Conservation (phyloP, 2,888 invertebrate species). For the Podabrus alpinus region DNA sequence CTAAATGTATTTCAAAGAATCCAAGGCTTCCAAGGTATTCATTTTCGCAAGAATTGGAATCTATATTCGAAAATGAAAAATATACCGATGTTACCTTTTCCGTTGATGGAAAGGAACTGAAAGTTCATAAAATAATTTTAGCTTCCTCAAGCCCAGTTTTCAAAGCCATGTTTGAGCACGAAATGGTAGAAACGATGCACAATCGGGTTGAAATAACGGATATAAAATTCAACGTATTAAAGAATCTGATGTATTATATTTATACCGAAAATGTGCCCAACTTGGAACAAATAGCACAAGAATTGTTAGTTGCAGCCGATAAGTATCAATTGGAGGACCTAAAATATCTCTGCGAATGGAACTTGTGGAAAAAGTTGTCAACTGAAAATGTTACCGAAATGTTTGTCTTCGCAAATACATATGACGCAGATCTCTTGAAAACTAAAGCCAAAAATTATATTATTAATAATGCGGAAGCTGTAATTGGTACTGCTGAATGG, state of each 20-base stretch:
- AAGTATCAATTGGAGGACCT: not conserved
- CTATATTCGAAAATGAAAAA: not conserved
- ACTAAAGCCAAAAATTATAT: not conserved
- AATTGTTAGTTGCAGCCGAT: conserved; percentile 72
- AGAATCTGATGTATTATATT: conserved; percentile 97
- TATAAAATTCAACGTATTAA: conserved; percentile 95
- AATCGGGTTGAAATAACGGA: conserved; percentile 96
- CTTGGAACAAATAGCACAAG: conserved; percentile 98
- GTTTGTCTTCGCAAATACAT: not conserved
- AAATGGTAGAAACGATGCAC: conserved; percentile 97
- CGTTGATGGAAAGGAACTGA: not conserved
- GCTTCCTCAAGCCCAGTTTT: conserved; percentile 96
- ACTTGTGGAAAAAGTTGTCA: not conserved
- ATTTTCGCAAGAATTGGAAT: not conserved
- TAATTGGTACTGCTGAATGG: not conserved
- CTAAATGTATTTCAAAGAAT: too few species aligned
- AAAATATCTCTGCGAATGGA: not conserved
- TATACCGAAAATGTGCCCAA: conserved; percentile 96
- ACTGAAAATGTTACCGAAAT: not conserved
- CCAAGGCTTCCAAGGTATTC: too few species aligned
- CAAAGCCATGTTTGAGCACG: conserved; percentile 99
- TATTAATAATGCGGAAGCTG: not conserved
- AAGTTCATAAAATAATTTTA: conserved; percentile 4
- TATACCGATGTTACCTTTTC: not conserved
- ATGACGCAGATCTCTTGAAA: not conserved